phyloP scores from a whole-genome alignment of 92 coral and sea anemone genomes.

The Bergia puertoricense region DNA sequence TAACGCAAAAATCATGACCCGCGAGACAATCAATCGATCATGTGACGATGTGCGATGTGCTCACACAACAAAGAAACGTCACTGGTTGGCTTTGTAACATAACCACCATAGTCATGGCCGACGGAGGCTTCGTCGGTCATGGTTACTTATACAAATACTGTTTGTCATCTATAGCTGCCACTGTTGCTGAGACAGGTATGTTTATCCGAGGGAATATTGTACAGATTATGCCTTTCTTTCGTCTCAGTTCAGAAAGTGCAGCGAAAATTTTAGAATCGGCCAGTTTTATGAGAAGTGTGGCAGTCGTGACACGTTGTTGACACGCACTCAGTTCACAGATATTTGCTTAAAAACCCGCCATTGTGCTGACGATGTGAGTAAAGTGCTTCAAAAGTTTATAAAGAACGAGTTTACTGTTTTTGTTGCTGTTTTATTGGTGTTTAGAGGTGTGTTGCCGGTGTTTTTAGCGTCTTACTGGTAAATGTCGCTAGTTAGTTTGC shows the following conservation, averaged over 20 bases:
- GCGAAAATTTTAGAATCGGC: background rate
- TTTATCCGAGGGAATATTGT: background rate
- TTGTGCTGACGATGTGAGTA: background rate
- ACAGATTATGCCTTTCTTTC: background rate
- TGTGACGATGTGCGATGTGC: too few relatives aligned
- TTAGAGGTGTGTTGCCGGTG: background rate
- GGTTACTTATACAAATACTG: constrained; percentile 88
- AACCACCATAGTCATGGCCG: constrained; percentile 8
- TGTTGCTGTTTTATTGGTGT: background rate
- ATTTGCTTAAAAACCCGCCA: background rate
- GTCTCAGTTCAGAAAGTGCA: too few relatives aligned
- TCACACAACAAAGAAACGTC: too few relatives aligned
- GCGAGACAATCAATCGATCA: too few relatives aligned
- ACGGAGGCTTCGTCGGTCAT: constrained; percentile 8
- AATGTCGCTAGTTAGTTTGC: background rate
- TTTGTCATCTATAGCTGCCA: constrained; percentile 89
- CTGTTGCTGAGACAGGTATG: constrained; percentile 98
- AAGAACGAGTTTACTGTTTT: background rate
- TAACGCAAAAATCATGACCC: too few relatives aligned
- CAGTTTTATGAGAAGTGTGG: background rate
- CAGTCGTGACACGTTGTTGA: background rate
- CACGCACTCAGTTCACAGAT: background rate
- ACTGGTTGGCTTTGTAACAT: background rate
- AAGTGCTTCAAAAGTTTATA: background rate
- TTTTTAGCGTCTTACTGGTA: background rate